These are phyloP conservation scores for Koerneria pararmatus DNA, from an alignment of 2,888 invertebrate species.

Conservation along the genomic window DNA sequence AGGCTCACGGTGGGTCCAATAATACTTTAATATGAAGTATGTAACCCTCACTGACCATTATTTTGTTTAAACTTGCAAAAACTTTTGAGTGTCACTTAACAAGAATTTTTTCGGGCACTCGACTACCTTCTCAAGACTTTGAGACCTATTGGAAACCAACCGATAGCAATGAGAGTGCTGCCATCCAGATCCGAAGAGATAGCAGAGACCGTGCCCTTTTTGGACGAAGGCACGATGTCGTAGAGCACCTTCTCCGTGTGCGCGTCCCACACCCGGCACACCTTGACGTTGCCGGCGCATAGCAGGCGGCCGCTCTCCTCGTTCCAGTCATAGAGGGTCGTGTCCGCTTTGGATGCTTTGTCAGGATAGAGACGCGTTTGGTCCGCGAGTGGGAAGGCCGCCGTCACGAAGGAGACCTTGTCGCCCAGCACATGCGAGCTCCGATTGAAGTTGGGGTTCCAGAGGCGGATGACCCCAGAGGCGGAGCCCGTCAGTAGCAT, in stretches of 20 bases:
- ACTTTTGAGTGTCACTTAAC: too few species aligned
- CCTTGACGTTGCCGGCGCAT: constrained; percentile 45
- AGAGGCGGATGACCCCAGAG: constrained; percentile 40
- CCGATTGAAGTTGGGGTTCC: constrained; percentile 47
- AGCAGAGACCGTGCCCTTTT: constrained; percentile 28
- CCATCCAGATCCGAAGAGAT: constrained; percentile 29
- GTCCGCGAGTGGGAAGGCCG: constrained; percentile 43
- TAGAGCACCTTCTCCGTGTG: constrained; percentile 42
- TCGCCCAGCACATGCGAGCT: constrained; percentile 41
- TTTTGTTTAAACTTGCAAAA: too few species aligned
- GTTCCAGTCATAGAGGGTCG: constrained; percentile 42
- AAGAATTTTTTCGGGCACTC: too few species aligned
- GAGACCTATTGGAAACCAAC: constrained; percentile 18
- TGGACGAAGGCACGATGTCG: constrained; percentile 36
- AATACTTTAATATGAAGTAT: too few species aligned
- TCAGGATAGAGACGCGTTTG: constrained; percentile 28
- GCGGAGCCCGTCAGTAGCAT: constrained; percentile 48
- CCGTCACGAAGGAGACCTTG: constrained; percentile 34
- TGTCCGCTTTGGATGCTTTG: constrained; percentile 10
- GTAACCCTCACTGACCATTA: too few species aligned
- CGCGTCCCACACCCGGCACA: constrained; percentile 52
- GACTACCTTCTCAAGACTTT: too few species aligned
- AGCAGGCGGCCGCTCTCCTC: constrained; percentile 45
- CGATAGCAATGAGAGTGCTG: constrained; percentile 26
- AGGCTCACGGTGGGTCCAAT: too few species aligned